Evolutionary conservation across 2,113 vertebrate genomes (phyloP).

Genomic region (Tragelaphus imberbis): DNA sequence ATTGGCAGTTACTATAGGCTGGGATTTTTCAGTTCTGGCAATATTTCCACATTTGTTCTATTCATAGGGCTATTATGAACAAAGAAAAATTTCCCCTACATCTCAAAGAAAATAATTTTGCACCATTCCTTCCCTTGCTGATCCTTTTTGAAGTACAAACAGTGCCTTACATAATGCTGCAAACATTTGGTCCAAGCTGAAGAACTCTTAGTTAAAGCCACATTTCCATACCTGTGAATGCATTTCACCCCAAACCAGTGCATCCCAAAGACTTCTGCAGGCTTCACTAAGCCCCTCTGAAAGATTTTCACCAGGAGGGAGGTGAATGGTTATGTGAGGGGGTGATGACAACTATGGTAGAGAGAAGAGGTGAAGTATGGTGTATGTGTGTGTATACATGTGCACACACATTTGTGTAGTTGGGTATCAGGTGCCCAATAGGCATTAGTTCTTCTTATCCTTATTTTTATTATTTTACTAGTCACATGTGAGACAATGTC

Average conservation of each 20-base stretch:
- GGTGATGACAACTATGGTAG: not conserved
- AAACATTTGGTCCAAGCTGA: conserved; percentile 15
- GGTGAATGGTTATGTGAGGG: not conserved
- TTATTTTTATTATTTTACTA: conserved; percentile 2
- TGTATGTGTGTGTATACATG: not conserved
- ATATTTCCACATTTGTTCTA: conserved; percentile 3
- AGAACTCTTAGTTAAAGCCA: not conserved
- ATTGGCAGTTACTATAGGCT: not conserved
- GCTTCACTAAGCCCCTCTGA: not conserved
- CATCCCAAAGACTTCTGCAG: not conserved
- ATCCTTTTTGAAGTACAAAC: not conserved
- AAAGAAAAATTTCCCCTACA: not conserved
- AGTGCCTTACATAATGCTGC: not conserved
- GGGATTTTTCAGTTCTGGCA: conserved; percentile 27
- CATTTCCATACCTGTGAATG: not conserved
- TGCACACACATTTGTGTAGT: not conserved
- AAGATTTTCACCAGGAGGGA: not conserved
- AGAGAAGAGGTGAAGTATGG: not conserved
- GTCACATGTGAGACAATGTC: not conserved
- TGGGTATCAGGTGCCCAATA: not conserved
- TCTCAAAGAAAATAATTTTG: conserved; percentile 16
- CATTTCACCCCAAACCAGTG: not conserved
- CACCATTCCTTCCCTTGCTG: not conserved
- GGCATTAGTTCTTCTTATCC: not conserved
- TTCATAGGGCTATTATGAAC: not conserved